phyloP scores from a whole-genome alignment of 2,113 vertebrate species.

The Pitta sordida region DNA sequence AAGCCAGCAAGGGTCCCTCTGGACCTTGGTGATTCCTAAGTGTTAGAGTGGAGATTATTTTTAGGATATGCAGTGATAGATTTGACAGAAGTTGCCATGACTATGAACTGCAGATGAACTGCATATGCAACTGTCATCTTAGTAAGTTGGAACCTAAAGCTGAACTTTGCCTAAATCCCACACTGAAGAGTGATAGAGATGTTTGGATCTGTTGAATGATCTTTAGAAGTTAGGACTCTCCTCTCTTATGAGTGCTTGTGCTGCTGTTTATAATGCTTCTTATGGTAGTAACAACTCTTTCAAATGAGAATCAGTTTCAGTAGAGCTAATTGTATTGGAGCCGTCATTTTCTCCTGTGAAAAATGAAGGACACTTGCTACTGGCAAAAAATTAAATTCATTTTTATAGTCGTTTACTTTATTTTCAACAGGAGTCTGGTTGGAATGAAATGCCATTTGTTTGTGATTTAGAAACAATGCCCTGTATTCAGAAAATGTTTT shows the following conservation, averaged over 20 bases:
- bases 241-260: neutral
- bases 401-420: neutral
- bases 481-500: neutral
- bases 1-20: accelerated
- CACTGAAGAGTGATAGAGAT: neutral
- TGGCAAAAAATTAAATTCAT: neutral
- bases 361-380: neutral
- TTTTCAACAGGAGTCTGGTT: neutral
- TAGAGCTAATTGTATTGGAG: neutral
- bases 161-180: neutral
- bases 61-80: neutral
- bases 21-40: neutral
- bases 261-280: neutral
- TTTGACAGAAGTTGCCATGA: neutral
- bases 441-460: neutral
- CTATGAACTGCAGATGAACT: neutral
- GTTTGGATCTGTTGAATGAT: neutral
- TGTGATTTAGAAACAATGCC: neutral
- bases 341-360: neutral
- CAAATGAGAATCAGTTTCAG: neutral
- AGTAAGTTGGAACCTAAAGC: neutral
- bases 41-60: neutral
- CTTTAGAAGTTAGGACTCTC: neutral
- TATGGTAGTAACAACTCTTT: neutral
- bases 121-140: neutral